phyloP scores from a whole-genome alignment of 2,888 invertebrate genomes.

The Endomychus coccineus region DNA sequence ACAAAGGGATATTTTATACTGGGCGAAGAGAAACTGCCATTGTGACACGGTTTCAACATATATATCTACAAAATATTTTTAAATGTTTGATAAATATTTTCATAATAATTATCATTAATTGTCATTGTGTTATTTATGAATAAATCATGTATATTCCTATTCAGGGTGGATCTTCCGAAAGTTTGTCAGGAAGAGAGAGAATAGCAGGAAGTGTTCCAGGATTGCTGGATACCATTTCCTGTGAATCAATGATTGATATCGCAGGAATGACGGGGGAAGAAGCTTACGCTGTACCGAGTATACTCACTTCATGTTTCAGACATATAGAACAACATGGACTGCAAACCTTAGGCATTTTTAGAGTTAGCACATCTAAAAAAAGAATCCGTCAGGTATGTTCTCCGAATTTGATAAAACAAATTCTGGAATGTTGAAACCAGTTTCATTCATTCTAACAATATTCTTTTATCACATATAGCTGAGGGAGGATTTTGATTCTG shows the following conservation, averaged over 20 bases:
- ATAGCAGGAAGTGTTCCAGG: constrained; percentile 48
- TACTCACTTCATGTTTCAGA: constrained; percentile 72
- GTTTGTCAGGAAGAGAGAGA: constrained; percentile 52
- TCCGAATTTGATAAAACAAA: too few species aligned
- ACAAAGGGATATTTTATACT: too few species aligned
- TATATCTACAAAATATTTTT: too few species aligned
- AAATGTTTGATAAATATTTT: too few species aligned
- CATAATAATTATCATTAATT: too few species aligned
- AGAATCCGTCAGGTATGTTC: constrained; percentile 76
- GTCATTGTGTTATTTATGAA: too few species aligned
- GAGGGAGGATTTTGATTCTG: constrained; percentile 84
- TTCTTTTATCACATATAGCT: constrained; percentile 53
- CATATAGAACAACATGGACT: constrained; percentile 77
- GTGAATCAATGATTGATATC: constrained; percentile 42
- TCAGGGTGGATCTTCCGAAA: constrained; percentile 75
- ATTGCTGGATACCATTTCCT: constrained; percentile 42
- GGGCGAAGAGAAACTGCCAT: too few species aligned
- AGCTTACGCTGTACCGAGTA: constrained; percentile 61
- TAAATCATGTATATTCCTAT: constrained; percentile 25
- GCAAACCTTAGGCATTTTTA: constrained; percentile 80
- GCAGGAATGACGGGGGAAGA: constrained; percentile 39
- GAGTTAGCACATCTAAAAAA: constrained; percentile 88
- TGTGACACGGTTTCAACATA: too few species aligned
- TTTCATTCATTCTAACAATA: too few species aligned
- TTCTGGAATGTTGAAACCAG: too few species aligned